These are phyloP conservation scores for Syrphus vitripennis DNA, from an alignment of 2,888 invertebrate species.

Conservation along the genomic window DNA sequence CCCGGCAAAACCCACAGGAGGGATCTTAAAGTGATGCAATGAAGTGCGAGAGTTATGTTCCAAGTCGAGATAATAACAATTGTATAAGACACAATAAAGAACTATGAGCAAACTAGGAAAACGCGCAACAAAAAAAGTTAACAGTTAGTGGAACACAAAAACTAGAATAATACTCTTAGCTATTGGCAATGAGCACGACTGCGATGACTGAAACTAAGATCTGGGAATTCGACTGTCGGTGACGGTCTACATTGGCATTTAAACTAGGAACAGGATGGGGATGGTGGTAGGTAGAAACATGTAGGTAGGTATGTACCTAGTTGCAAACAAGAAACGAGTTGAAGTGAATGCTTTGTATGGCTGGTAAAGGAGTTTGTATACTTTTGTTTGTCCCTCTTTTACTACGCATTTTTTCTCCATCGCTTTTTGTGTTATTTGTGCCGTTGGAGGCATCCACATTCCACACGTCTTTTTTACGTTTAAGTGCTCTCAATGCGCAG, in stretches of 20 bases:
- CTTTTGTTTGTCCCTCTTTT: slow-evolving; percentile 22
- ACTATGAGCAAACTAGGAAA: slow-evolving; percentile 15
- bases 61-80: no score
- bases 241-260: neutral
- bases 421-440: neutral
- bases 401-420: slow-evolving; percentile 12
- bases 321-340: slow-evolving; percentile 25
- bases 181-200: slow-evolving; percentile 17
- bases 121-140: slow-evolving; percentile 62
- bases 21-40: no score
- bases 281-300: neutral
- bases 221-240: neutral
- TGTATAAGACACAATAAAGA: no score
- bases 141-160: slow-evolving; percentile 61
- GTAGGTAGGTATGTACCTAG: neutral
- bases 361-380: slow-evolving; percentile 38
- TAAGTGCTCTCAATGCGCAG: slow-evolving; percentile 66
- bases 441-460: slow-evolving; percentile 26
- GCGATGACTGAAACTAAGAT: neutral
- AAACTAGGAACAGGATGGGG: slow-evolving; percentile 9
- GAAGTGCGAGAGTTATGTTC: no score
- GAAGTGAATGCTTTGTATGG: slow-evolving; percentile 56
- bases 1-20: no score
- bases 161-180: slow-evolving; percentile 48
- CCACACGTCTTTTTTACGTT: slow-evolving; percentile 50